Evolutionary conservation across 2,113 vertebrate genomes (phyloP).

Genomic region (Brachypteracias leptosomus): DNA sequence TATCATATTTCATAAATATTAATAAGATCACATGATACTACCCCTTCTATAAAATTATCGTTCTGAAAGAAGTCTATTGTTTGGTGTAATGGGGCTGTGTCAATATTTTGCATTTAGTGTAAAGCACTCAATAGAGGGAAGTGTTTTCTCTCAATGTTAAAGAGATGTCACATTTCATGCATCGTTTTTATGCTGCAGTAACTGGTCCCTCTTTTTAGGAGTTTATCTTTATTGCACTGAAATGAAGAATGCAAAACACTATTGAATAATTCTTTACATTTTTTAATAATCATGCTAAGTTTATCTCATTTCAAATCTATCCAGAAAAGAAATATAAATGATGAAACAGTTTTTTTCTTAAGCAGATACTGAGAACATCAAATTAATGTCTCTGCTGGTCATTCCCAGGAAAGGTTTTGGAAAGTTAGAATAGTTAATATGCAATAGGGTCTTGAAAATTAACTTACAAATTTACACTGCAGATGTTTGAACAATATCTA

Average conservation of each 20-base stretch:
- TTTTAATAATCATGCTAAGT: slow-evolving; percentile 40
- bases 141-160: slow-evolving; percentile 72
- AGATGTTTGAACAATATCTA: neutral
- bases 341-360: neutral
- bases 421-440: neutral
- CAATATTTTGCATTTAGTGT: slow-evolving; percentile 84
- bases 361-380: neutral
- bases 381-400: neutral
- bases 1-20: slow-evolving; percentile 88
- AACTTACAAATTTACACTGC: neutral
- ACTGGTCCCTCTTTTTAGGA: slow-evolving; percentile 53
- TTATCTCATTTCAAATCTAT: slow-evolving; percentile 51
- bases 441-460: neutral
- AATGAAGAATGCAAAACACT: slow-evolving; percentile 58
- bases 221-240: slow-evolving; percentile 39
- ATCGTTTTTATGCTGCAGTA: slow-evolving; percentile 70
- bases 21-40: slow-evolving; percentile 83
- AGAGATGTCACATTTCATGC: slow-evolving; percentile 79
- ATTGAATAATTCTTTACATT: slow-evolving; percentile 47
- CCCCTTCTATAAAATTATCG: slow-evolving; percentile 76
- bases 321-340: slow-evolving; percentile 59
- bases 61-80: slow-evolving; percentile 78
- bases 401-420: slow-evolving; percentile 15
- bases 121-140: slow-evolving; percentile 76
- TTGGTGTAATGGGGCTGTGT: slow-evolving; percentile 78